A percentile compares a stretch with the other conserved stretches of the same genome.
Evolutionary conservation across 2,888 invertebrate species (phyloP).

Genomic region (Apodemia hepburni): DNA sequence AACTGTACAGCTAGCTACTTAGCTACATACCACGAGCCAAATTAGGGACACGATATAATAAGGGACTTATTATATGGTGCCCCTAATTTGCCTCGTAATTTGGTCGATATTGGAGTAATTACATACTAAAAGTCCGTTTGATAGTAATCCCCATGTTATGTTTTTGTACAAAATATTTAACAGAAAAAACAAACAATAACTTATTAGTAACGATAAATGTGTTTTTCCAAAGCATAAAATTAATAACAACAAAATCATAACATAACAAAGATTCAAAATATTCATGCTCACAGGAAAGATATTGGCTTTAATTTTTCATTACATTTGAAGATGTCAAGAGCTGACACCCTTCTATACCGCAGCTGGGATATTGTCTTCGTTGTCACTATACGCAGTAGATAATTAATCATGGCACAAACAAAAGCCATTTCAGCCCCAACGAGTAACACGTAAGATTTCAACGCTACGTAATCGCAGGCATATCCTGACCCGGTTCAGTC

Average conservation of each 20-base stretch:
- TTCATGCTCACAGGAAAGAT: not conserved
- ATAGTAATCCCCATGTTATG: too few species aligned
- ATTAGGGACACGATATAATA: too few species aligned
- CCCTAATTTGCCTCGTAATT: too few species aligned
- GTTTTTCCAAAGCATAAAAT: too few species aligned
- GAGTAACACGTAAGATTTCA: slow-evolving; percentile 45
- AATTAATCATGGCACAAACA: slow-evolving; percentile 38
- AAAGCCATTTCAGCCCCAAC: slow-evolving; percentile 37
- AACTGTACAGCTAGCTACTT: too few species aligned
- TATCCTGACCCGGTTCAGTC: slow-evolving; percentile 41
- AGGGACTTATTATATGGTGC: too few species aligned
- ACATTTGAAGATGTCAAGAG: slow-evolving; percentile 35
- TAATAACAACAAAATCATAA: not conserved
- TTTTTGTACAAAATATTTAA: too few species aligned
- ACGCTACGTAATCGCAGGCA: slow-evolving; percentile 46
- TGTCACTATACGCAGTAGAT: slow-evolving; percentile 34
- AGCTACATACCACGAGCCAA: too few species aligned
- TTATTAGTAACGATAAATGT: too few species aligned
- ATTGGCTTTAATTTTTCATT: slow-evolving; percentile 33
- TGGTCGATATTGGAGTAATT: too few species aligned
- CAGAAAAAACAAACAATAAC: too few species aligned
- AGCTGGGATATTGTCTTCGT: slow-evolving; percentile 28
- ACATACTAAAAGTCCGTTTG: too few species aligned
- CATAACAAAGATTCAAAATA: not conserved
- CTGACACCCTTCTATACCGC: slow-evolving; percentile 30